These are phyloP conservation scores for Eristalis intricaria DNA, from an alignment of 2,888 invertebrate species.

Conservation along the genomic window DNA sequence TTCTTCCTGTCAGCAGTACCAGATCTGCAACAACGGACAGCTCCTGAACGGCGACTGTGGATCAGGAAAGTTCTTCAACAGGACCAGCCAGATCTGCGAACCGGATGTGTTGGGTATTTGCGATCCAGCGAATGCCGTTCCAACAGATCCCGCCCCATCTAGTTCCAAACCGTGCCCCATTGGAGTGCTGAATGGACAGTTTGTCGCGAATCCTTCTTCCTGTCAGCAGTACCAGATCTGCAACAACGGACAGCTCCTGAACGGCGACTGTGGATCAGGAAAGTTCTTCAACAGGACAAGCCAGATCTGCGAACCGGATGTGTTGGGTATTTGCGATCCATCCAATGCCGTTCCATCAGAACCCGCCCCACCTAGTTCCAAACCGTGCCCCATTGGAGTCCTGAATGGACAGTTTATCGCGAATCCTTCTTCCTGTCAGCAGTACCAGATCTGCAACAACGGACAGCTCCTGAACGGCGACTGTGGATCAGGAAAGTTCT, in stretches of 20 bases:
- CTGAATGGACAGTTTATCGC: constrained; percentile 36
- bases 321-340: neutral
- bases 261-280: constrained; percentile 33
- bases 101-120: constrained; percentile 21
- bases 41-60: constrained; percentile 73
- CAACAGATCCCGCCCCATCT: neutral
- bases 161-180: neutral
- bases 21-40: constrained; percentile 65
- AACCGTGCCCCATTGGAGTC: neutral
- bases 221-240: constrained; percentile 45
- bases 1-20: constrained; percentile 70
- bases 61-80: constrained; percentile 70
- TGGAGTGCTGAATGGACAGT: constrained; percentile 25
- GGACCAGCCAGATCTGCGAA: constrained; percentile 16
- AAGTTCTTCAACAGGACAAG: constrained; percentile 36
- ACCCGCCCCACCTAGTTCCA: neutral
- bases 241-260: constrained; percentile 24
- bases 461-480: constrained; percentile 23
- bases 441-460: constrained; percentile 39
- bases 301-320: constrained; percentile 14
- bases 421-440: constrained; percentile 14
- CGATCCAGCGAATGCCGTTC: constrained; percentile 13
- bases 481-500: constrained; percentile 38
- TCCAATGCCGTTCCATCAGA: neutral
- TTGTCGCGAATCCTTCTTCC: constrained; percentile 13